phyloP scores from a whole-genome alignment of 2,797 vertebrate genomes.

The Melopsittacus undulatus region DNA sequence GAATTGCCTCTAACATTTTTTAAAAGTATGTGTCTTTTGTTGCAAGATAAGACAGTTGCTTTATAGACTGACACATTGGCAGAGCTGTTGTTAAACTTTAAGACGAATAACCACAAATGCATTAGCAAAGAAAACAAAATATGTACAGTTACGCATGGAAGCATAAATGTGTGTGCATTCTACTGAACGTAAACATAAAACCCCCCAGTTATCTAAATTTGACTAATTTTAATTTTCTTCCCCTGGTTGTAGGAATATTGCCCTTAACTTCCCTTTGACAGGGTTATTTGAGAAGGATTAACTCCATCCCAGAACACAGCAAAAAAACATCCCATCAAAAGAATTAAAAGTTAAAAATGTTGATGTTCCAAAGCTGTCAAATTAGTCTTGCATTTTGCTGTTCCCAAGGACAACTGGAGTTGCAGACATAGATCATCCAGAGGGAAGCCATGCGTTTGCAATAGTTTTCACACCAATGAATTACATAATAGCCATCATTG shows the following conservation, averaged over 20 bases:
- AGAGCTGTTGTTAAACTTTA: neutral
- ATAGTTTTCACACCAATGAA: neutral
- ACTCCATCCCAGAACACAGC: neutral
- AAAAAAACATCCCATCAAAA: neutral
- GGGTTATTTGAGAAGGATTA: neutral
- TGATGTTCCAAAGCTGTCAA: neutral
- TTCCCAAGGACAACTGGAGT: neutral
- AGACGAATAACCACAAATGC: neutral
- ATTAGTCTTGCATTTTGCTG: neutral
- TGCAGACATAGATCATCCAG: neutral
- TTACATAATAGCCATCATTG: neutral
- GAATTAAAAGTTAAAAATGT: neutral
- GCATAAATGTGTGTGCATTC: neutral
- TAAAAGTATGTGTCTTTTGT: neutral
- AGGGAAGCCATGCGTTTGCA: accelerated
- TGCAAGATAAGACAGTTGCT: neutral
- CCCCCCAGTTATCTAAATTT: neutral
- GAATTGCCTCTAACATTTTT: neutral
- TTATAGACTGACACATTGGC: neutral
- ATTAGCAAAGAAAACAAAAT: neutral
- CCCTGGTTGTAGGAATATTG: neutral
- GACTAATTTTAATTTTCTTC: neutral
- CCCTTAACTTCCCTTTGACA: neutral
- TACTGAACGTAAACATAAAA: neutral
- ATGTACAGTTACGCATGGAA: neutral